Conservation (phyloP, 2,888 invertebrate species). For the Cyclophora albipunctata region DNA sequence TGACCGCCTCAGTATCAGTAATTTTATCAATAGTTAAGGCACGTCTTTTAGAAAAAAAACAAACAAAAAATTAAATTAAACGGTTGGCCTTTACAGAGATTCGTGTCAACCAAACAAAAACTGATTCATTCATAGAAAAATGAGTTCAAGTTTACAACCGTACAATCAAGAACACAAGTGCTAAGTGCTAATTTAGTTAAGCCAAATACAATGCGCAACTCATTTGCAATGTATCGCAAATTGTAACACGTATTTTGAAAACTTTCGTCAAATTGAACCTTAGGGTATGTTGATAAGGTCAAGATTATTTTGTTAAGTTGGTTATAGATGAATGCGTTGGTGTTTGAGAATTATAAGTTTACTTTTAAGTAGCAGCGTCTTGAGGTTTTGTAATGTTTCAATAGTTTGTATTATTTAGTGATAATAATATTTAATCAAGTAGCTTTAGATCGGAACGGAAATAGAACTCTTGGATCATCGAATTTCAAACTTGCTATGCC, state of each 20-base stretch:
- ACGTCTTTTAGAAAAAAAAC: too few species aligned
- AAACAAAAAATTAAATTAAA: too few species aligned
- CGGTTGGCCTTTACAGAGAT: not conserved
- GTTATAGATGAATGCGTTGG: constrained; percentile 13
- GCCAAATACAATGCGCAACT: constrained; percentile 40
- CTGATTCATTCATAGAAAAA: constrained; percentile 48
- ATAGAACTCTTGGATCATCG: too few species aligned
- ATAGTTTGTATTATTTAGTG: too few species aligned
- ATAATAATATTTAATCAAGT: too few species aligned
- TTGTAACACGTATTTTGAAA: constrained; percentile 3
- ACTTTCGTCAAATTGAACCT: constrained; percentile 6
- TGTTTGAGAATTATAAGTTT: constrained; percentile 38
- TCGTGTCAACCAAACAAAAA: constrained; percentile 20
- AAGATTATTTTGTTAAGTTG: too few species aligned
- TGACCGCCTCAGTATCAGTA: too few species aligned
- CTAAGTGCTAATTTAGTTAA: constrained; percentile 20
- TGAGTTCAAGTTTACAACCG: constrained; percentile 66
- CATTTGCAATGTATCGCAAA: constrained; percentile 31
- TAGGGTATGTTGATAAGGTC: not conserved
- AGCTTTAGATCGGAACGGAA: too few species aligned
- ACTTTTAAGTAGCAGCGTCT: constrained; percentile 36
- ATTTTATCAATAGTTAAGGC: too few species aligned
- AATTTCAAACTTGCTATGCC: too few species aligned
- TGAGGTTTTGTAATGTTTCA: too few species aligned
- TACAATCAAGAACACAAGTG: constrained; percentile 40